A percentile compares a stretch with the other conserved stretches of the same genome.
Evolutionary conservation across 2,797 vertebrate species (phyloP).

Genomic region (Apodemus agrarius): DNA sequence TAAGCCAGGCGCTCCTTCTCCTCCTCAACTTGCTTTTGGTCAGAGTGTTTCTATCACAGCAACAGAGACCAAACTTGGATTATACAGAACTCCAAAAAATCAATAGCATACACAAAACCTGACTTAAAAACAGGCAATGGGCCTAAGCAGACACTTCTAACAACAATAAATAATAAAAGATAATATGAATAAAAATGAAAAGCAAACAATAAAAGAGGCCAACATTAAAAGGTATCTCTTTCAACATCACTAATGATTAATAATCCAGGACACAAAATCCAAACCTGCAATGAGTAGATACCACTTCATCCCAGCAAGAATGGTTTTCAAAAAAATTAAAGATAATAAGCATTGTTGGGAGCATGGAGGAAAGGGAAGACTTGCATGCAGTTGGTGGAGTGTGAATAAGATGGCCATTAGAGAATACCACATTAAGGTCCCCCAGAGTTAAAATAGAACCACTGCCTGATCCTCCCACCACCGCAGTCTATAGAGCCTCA

Average conservation of each 20-base stretch:
- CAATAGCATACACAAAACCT: background rate
- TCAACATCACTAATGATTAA: background rate
- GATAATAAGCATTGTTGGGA: background rate
- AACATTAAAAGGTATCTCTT: background rate
- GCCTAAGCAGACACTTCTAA: background rate
- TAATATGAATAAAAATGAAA: background rate
- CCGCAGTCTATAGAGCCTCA: background rate
- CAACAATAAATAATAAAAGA: background rate
- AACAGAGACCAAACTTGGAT: background rate
- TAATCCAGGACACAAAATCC: background rate
- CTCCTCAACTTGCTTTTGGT: background rate
- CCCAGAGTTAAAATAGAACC: background rate
- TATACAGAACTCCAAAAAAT: background rate
- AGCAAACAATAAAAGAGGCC: background rate
- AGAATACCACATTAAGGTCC: background rate
- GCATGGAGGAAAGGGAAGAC: background rate
- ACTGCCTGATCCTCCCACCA: too few species aligned
- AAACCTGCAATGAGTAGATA: background rate
- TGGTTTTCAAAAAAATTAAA: background rate
- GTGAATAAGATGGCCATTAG: too few species aligned
- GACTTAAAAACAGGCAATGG: background rate
- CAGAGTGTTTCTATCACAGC: background rate
- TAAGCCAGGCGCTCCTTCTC: background rate
- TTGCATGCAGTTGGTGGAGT: too few species aligned
- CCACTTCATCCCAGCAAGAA: background rate